Conservation (phyloP, 2,113 vertebrate species). For the Grallaria varia region DNA sequence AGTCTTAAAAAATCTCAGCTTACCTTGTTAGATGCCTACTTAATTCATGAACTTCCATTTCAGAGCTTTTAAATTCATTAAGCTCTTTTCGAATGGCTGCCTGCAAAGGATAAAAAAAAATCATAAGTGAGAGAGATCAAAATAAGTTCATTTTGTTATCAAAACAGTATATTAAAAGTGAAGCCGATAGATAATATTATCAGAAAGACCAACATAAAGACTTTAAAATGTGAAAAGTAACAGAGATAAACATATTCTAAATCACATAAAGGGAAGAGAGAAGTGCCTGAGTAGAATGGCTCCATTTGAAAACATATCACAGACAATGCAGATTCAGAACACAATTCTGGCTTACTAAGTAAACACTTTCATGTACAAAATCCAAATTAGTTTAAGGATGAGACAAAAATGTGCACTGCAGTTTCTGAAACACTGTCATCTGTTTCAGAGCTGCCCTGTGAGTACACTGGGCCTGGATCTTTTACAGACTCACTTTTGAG, state of each 20-base stretch:
- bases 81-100: slow-evolving; percentile 98
- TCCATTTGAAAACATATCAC: not conserved
- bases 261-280: not conserved
- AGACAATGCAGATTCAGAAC: not conserved
- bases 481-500: not conserved
- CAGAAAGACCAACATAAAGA: not conserved
- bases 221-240: not conserved
- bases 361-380: not conserved
- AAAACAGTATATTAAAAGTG: not conserved
- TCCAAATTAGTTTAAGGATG: not conserved
- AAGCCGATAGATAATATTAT: not conserved
- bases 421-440: not conserved
- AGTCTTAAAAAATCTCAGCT: not conserved
- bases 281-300: not conserved
- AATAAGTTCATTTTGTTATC: not conserved
- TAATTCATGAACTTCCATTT: slow-evolving; percentile 99
- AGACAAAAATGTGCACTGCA: not conserved
- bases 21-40: slow-evolving; percentile 98
- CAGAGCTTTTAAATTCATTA: slow-evolving; percentile 99
- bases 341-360: not conserved
- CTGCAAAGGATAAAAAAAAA: slow-evolving; percentile 72
- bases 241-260: not conserved
- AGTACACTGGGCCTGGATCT: not conserved
- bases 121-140: not conserved
- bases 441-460: not conserved